A percentile compares a stretch with the other conserved stretches of the same genome.
Evolutionary conservation across 2,888 invertebrate genomes (phyloP).

Genomic region (Parnassius orleans): DNA sequence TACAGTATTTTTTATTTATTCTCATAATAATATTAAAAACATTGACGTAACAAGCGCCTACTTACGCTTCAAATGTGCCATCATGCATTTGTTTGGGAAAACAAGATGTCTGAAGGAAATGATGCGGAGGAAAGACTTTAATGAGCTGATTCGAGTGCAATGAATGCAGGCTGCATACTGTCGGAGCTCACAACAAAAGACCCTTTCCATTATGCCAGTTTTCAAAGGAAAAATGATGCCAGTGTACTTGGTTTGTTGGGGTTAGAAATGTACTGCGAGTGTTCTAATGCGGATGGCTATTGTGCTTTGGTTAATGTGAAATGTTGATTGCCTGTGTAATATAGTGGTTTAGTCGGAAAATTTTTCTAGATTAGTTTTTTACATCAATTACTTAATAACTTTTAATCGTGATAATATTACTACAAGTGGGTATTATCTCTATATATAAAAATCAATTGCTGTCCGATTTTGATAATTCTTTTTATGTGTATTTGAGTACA

Average conservation of each 20-base stretch:
- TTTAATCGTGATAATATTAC: neutral
- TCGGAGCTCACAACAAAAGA: conserved; percentile 39
- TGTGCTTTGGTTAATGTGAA: conserved; percentile 32
- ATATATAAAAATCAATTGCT: too few species aligned
- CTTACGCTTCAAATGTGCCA: conserved; percentile 38
- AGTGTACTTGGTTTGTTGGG: conserved; percentile 30
- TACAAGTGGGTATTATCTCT: too few species aligned
- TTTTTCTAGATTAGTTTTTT: conserved; percentile 14
- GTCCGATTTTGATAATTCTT: too few species aligned
- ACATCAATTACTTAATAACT: conserved; percentile 19
- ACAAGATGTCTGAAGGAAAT: conserved; percentile 61
- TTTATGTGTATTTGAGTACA: too few species aligned
- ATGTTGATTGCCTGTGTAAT: conserved; percentile 29
- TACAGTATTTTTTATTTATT: conserved; percentile 18
- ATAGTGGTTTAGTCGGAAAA: conserved; percentile 22
- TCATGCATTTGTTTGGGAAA: conserved; percentile 39
- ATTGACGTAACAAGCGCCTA: conserved; percentile 43
- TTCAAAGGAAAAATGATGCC: conserved; percentile 55
- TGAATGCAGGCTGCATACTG: conserved; percentile 47
- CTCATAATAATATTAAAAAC: conserved; percentile 29
- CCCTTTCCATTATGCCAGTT: conserved; percentile 47
- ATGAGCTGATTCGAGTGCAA: conserved; percentile 63
- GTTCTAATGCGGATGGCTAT: conserved; percentile 38
- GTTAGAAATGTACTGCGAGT: conserved; percentile 30
- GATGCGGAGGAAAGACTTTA: conserved; percentile 57